A percentile compares a stretch with the other conserved stretches of the same genome.
These are phyloP conservation scores for Heliopora coerulea DNA, from an alignment of 92 coral and sea anemone genomes.

Conservation along the genomic window DNA sequence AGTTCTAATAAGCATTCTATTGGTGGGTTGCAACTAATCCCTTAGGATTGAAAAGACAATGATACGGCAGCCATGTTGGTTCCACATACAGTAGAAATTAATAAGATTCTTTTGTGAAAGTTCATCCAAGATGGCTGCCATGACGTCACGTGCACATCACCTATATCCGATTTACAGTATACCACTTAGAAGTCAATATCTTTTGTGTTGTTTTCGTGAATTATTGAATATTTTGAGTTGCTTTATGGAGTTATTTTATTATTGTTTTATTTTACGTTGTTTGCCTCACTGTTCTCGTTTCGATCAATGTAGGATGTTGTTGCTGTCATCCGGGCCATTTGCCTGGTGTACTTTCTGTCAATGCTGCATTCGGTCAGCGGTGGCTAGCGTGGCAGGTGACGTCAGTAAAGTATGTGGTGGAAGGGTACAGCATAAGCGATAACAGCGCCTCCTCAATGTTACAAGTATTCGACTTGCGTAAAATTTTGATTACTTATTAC, in stretches of 20 bases:
- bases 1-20: no score
- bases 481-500: constrained; percentile 88
- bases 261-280: not conserved
- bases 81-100: no score
- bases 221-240: no score
- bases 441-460: constrained; percentile 98
- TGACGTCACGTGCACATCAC: no score
- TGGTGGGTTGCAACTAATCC: no score
- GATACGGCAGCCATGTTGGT: no score
- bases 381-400: constrained; percentile 99
- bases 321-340: constrained; percentile 98
- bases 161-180: no score
- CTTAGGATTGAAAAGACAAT: no score
- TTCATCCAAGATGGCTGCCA: no score
- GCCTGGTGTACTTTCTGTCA: constrained; percentile 92
- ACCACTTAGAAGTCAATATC: no score
- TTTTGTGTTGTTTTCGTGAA: no score
- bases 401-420: constrained; percentile 91
- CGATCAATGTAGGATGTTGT: constrained; percentile 71
- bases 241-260: not conserved
- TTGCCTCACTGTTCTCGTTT: not conserved
- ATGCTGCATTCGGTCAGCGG: constrained; percentile 99
- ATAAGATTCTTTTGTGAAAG: no score
- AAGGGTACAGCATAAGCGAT: constrained; percentile 98
- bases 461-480: constrained; percentile 95